Base-by-base conservation (phyloP, 2,888 invertebrate genomes). In the Micoletzkya japonica region DNA sequence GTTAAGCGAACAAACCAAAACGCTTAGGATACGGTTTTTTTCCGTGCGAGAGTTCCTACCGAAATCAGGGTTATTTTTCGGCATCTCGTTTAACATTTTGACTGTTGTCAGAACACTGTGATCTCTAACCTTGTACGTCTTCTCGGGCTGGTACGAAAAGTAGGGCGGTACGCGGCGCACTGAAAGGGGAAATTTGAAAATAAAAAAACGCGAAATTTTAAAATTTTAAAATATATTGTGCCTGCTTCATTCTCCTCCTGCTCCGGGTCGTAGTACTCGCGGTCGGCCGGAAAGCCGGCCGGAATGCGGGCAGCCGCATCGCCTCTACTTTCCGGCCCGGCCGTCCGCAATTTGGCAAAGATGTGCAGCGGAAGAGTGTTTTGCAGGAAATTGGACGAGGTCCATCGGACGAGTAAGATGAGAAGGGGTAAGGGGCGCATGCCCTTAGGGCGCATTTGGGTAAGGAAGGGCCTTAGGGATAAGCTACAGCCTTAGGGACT, bases 111-210 rank as follows among this genome's bases (percentile, higher is more conserved):
- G n/a, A n/a, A n/a, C n/a, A n/a, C n/a, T n/a, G n/a, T n/a, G n/a
- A n/a, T 94, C 89, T 90, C 93, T 93, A 67, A 97, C 95, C 86
- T 95, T 94, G 77, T 91, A 92, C 64, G 91, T 88, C 17, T 91
- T 89, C 54, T 92, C 91, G 73, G 96, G 95, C 28, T 92, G 93
- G 76, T 93, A 92, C 20, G 95, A 93, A 88, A 98, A 98, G 85
- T 93, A 92, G 0, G 97, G 97, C 4, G 95, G 91, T 6, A 97
- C 95, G 76, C 95, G 90, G 74, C 97, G 91, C 74, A 95, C 96
- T 94, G 89, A 36, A 88, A 88, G 50, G 24, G 14, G 26, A 20
- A 4, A 6, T 1, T 49, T 32, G 2, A 50, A 1, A 37, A 26
- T 59, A 36, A n/a, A n/a, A n/a, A n/a, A n/a, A n/a, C n/a, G 20